Evolutionary conservation across 2,113 vertebrate species (phyloP).

Genomic region (Thunnus maccoyii): DNA sequence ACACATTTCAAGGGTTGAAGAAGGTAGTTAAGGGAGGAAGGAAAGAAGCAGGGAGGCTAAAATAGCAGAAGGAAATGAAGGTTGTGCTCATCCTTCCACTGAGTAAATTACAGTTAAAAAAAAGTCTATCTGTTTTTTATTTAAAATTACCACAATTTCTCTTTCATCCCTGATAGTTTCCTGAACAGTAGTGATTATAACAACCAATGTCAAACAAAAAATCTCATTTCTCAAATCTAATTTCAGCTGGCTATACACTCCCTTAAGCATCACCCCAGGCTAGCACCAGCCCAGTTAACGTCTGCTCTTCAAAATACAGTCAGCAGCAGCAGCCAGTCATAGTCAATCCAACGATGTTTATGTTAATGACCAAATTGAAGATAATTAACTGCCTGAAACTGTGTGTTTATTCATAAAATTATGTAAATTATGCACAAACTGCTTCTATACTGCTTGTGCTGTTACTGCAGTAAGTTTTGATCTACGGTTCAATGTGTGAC

Average conservation of each 20-base stretch:
- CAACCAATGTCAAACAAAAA: background rate
- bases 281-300: background rate
- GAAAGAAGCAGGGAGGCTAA: conserved; percentile 54
- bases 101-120: conserved; percentile 34
- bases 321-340: conserved; percentile 18
- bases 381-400: conserved; percentile 42
- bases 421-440: conserved; percentile 31
- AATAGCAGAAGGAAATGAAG: conserved; percentile 61
- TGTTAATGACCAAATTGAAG: conserved; percentile 39
- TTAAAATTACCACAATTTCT: conserved; percentile 8
- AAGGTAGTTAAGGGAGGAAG: conserved; percentile 71
- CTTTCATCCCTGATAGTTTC: conserved; percentile 8
- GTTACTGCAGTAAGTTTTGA: conserved; percentile 34
- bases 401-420: conserved; percentile 40
- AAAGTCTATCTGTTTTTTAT: conserved; percentile 17
- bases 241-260: conserved; percentile 14
- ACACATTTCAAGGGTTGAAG: conserved; percentile 72
- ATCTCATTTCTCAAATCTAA: background rate
- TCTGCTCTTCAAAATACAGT: background rate
- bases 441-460: background rate
- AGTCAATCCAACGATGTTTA: conserved; percentile 35
- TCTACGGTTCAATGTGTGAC: conserved; percentile 14
- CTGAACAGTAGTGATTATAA: background rate
- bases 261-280: background rate
- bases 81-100: conserved; percentile 31